phyloP scores from a whole-genome alignment of 1,140 invertebrate species.

The Pseudomyrmex flavicornis region DNA sequence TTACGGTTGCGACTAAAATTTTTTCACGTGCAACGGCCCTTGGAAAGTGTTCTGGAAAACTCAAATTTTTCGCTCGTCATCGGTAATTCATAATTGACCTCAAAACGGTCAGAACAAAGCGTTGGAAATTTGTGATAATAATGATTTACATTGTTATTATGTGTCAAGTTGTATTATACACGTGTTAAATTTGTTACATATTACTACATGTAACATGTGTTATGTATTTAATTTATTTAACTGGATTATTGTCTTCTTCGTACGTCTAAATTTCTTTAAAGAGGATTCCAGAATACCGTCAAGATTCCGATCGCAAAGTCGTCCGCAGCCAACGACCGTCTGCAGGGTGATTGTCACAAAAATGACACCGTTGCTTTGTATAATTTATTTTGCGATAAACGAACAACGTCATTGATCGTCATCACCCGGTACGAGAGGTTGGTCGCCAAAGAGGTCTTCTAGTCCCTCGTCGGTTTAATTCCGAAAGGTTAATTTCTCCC shows the following conservation, averaged over 20 bases:
- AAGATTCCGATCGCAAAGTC: slow-evolving; percentile 53
- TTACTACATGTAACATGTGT: neutral
- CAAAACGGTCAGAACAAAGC: neutral
- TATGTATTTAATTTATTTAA: slow-evolving; percentile 34
- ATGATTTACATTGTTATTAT: neutral
- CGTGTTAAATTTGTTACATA: neutral
- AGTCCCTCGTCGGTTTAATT: slow-evolving; percentile 78
- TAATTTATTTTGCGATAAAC: slow-evolving; percentile 1
- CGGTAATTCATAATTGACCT: neutral
- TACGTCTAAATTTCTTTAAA: neutral
- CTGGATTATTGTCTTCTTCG: slow-evolving; percentile 5
- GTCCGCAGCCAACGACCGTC: slow-evolving; percentile 55
- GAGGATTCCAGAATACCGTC: slow-evolving; percentile 1
- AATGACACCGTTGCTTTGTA: slow-evolving; percentile 41
- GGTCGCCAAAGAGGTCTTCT: slow-evolving; percentile 84
- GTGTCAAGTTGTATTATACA: slow-evolving; percentile 3
- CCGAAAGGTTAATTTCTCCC: slow-evolving; percentile 43
- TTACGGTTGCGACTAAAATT: no score
- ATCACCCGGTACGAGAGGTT: slow-evolving; percentile 65
- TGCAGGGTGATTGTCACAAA: slow-evolving; percentile 31
- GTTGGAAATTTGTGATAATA: slow-evolving; percentile 3
- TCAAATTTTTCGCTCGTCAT: neutral
- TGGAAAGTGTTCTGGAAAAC: neutral
- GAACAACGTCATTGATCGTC: slow-evolving; percentile 51
- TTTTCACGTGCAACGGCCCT: no score